Conservation (phyloP, 2,888 invertebrate genomes). For the Linnaemya tessellans region DNA sequence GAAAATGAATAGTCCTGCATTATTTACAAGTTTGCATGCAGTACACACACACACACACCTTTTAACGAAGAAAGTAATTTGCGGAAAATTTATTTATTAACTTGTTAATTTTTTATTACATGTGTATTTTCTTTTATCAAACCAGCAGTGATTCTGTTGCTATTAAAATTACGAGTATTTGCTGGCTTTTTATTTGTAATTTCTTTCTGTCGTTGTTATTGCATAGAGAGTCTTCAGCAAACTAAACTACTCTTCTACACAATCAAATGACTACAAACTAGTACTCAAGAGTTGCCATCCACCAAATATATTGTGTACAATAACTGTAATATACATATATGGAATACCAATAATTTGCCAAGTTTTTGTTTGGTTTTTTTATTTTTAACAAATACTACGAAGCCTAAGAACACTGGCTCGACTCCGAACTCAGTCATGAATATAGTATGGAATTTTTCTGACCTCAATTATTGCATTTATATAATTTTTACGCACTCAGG, state of each 20-base stretch:
- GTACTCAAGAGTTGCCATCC: conserved; percentile 54
- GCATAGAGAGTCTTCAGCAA: conserved; percentile 57
- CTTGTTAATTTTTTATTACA: conserved; percentile 13
- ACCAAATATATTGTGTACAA: neutral
- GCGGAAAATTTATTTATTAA: conserved; percentile 27
- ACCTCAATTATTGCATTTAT: too few species aligned
- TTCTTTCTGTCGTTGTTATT: conserved; percentile 47
- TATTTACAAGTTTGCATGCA: neutral
- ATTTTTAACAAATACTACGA: too few species aligned
- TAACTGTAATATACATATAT: too few species aligned
- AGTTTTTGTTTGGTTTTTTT: too few species aligned
- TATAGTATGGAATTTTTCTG: too few species aligned
- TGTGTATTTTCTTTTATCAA: conserved; percentile 20
- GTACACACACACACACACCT: neutral
- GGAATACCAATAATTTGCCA: too few species aligned
- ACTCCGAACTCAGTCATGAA: too few species aligned
- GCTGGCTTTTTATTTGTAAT: conserved; percentile 11
- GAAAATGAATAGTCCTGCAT: neutral
- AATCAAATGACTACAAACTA: conserved; percentile 49
- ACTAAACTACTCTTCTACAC: conserved; percentile 62
- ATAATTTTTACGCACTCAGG: too few species aligned
- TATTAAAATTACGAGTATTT: neutral
- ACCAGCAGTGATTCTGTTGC: neutral
- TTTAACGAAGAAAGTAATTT: conserved; percentile 16
- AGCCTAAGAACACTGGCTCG: too few species aligned